A percentile compares a stretch with the other conserved stretches of the same genome.
Evolutionary conservation across 2,113 vertebrate species (phyloP).

Genomic region (Periophthalmodon schlosseri): DNA sequence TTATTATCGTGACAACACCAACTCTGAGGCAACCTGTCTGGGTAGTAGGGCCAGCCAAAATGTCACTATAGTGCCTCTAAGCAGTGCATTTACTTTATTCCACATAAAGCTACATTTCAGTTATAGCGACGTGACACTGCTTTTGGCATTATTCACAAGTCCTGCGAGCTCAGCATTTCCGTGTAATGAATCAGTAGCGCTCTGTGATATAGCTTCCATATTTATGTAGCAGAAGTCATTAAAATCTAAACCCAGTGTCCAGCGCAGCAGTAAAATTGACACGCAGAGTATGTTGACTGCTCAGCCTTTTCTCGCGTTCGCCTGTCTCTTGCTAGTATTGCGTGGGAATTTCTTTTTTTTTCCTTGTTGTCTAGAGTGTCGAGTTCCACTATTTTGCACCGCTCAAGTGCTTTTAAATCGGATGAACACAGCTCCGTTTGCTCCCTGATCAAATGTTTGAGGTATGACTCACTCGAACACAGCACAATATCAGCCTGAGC

Average conservation of each 20-base stretch:
- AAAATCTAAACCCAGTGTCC: slow-evolving; percentile 1
- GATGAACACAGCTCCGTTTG: slow-evolving; percentile 44
- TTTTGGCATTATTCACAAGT: not conserved
- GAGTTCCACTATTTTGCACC: slow-evolving; percentile 32
- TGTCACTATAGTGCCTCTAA: not conserved
- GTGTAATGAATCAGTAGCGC: not conserved
- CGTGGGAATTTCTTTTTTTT: slow-evolving; percentile 46
- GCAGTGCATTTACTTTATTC: not conserved
- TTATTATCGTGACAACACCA: no score
- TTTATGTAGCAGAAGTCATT: slow-evolving; percentile 11
- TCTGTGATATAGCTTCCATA: not conserved
- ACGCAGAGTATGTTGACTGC: slow-evolving; percentile 17
- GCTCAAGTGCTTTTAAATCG: slow-evolving; percentile 61
- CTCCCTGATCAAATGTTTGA: slow-evolving; percentile 38
- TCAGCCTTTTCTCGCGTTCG: slow-evolving; percentile 9
- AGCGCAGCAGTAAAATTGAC: slow-evolving; percentile 1
- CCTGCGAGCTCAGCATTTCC: not conserved
- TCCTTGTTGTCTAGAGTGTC: slow-evolving; percentile 39
- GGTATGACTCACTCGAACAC: slow-evolving; percentile 52
- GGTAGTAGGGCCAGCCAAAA: no score
- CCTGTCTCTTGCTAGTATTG: slow-evolving; percentile 26
- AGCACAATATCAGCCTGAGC: slow-evolving; percentile 20
- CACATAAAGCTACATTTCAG: not conserved
- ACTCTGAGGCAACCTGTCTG: no score
- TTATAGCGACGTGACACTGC: not conserved